Conservation (phyloP, 2,113 vertebrate species). For the Tympanuchus pallidicinctus region DNA sequence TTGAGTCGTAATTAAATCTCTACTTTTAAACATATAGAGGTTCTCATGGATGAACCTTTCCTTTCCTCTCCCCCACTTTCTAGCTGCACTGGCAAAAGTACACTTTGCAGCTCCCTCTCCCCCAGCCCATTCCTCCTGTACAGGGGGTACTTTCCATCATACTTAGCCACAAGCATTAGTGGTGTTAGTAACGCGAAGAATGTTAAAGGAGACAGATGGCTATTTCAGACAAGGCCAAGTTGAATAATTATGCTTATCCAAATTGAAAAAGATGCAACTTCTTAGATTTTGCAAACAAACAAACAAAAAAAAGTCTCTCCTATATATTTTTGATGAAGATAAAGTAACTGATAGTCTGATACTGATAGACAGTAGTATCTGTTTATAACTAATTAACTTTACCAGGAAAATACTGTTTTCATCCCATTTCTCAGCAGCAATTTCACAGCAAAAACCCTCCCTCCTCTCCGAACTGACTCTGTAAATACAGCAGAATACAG, state of each 20-base stretch:
- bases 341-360: not conserved
- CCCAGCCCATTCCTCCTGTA: not conserved
- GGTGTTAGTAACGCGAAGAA: not conserved
- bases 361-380: not conserved
- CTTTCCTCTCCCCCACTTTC: not conserved
- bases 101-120: not conserved
- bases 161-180: not conserved
- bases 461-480: not conserved
- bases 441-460: not conserved
- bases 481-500: not conserved
- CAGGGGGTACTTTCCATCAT: not conserved
- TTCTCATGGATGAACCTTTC: not conserved
- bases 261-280: not conserved
- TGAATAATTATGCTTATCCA: not conserved
- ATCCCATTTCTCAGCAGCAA: not conserved
- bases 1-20: not conserved
- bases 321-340: not conserved
- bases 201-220: not conserved
- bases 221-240: not conserved
- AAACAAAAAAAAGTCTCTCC: not conserved
- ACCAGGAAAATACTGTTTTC: not conserved
- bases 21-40: not conserved
- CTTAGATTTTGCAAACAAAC: not conserved
- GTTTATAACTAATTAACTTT: not conserved
- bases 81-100: not conserved